Evolutionary conservation across 2,113 vertebrate genomes (phyloP), one percentile per base, ranked within the genome.

Genomic region (Hypocryptadius cinnamomeus): DNA sequence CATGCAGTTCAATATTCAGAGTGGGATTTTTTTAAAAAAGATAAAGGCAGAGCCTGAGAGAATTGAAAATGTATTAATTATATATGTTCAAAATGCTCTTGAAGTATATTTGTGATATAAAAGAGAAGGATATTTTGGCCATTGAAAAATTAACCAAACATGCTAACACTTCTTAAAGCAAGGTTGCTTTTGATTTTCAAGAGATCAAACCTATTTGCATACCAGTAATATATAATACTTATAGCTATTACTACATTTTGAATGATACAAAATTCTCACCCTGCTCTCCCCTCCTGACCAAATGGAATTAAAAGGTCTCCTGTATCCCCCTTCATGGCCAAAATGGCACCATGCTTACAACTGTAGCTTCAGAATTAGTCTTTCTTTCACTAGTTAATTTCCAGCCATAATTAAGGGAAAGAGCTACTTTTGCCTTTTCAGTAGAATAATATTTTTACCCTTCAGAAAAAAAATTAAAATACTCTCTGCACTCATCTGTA

Each of bases 101-200:
- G 30, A 86, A 3, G 1, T 17, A 15, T 60, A 54, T 33, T 33
- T 0, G 0, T 40, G 6, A 70, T n/a, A 2, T 20, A 74, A 30
- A 48, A 76, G 40, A 47, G 3, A 57, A 51, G 13, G 44, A 39
- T 13, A 30, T 60, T 74, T 82, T 79, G 21, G 8, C 35, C 11
- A 53, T 7, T 80, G 63, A 44, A 60, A 95, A 81, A 48, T 23
- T 48, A 39, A 9, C 20, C 16, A 79, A 83, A 45, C 12, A 33
- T 17, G 9, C 15, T 74, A 68, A 23, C 6, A 21, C 5, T 44
- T 81, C n/a, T 69, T 54, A 71, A 66, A 85, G 15, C 21, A 68
- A 85, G 16, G 27, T 11, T 25, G 25, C 8, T 47, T 74, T 47
- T 72, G 31, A 74, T 72, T 79, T 61, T 40, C 48, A 79, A 79